Evolutionary conservation across 2,888 invertebrate species (phyloP).

Genomic region (Epirrhoe alternata): DNA sequence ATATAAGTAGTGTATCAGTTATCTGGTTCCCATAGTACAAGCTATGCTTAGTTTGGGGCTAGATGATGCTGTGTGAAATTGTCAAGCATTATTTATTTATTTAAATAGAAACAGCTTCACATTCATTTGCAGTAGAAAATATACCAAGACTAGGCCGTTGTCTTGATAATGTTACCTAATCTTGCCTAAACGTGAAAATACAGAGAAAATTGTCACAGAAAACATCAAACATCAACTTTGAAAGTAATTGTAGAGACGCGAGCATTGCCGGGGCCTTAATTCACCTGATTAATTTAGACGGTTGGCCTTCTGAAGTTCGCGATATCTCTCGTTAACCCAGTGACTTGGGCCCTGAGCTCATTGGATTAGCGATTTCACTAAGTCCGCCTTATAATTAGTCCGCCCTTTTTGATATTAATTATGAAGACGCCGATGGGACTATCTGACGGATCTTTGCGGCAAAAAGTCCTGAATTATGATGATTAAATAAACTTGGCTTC

Average conservation of each 20-base stretch:
- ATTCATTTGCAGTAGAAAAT: too few species aligned
- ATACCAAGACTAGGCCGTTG: too few species aligned
- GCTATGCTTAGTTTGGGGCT: too few species aligned
- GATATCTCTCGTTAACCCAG: conserved; percentile 42
- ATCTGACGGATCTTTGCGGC: background rate
- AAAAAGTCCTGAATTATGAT: conserved; percentile 7
- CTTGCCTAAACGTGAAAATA: conserved; percentile 1
- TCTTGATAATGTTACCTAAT: background rate
- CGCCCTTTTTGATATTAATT: conserved; percentile 43
- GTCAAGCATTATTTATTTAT: too few species aligned
- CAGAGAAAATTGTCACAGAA: conserved; percentile 6
- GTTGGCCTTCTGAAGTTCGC: conserved; percentile 48
- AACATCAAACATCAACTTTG: conserved; percentile 19
- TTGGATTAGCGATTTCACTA: conserved; percentile 53
- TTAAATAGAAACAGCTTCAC: too few species aligned
- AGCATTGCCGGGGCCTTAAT: conserved; percentile 36
- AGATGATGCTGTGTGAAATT: too few species aligned
- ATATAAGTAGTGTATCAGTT: too few species aligned
- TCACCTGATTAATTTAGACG: conserved; percentile 61
- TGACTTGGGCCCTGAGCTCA: conserved; percentile 42
- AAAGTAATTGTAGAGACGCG: conserved; percentile 24
- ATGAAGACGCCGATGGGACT: conserved; percentile 35
- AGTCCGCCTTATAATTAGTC: conserved; percentile 45
- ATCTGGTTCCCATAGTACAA: too few species aligned
- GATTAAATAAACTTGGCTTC: background rate